These are phyloP conservation scores for Ceriagrion tenellum DNA, from an alignment of 2,888 invertebrate species.

Conservation along the genomic window DNA sequence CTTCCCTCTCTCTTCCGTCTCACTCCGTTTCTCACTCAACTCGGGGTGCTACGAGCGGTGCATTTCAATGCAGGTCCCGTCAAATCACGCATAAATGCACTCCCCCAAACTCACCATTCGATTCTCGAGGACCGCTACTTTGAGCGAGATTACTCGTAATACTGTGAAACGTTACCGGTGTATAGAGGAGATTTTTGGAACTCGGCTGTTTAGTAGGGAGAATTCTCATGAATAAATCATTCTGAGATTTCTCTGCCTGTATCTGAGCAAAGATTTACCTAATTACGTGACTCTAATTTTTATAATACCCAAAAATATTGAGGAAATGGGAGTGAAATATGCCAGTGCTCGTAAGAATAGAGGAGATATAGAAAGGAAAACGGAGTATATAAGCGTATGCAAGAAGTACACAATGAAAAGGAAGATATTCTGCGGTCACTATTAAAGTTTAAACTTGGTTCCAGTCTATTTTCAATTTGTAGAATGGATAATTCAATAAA, in stretches of 20 bases:
- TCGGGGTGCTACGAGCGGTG: neutral
- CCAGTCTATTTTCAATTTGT: too few relatives aligned
- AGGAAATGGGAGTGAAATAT: too few relatives aligned
- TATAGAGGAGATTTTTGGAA: neutral
- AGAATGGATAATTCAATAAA: too few relatives aligned
- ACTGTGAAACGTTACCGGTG: neutral
- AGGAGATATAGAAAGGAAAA: too few relatives aligned
- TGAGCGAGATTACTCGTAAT: neutral
- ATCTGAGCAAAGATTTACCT: too few relatives aligned
- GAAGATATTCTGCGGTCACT: too few relatives aligned
- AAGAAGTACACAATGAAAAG: too few relatives aligned
- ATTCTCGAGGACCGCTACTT: neutral
- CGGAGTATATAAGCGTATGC: too few relatives aligned
- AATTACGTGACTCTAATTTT: too few relatives aligned
- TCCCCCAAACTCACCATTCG: neutral
- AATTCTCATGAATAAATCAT: neutral
- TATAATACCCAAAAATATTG: too few relatives aligned
- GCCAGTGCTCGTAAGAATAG: too few relatives aligned
- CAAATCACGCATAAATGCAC: constrained; percentile 11
- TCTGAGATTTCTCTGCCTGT: neutral
- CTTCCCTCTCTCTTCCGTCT: neutral
- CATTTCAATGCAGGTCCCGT: constrained; percentile 13
- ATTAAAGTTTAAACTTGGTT: too few relatives aligned
- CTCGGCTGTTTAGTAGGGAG: neutral
- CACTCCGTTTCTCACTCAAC: neutral